Percentiles rank a stretch among this genome's conserved stretches.
Evolutionary conservation across 2,797 vertebrate genomes (phyloP).

Genomic region (Sebastes dallii): DNA sequence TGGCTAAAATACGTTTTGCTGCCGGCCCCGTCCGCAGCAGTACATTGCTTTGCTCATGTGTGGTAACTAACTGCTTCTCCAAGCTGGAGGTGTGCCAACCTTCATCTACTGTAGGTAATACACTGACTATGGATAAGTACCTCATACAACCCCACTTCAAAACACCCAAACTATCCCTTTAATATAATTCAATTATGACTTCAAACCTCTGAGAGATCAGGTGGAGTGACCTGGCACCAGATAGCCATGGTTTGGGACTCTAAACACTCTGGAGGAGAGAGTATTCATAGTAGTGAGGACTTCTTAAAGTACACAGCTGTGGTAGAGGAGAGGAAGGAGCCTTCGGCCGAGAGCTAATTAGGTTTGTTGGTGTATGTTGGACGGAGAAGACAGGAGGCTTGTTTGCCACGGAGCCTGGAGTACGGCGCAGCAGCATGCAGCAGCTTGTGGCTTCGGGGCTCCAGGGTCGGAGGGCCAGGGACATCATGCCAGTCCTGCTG

Average conservation of each 20-base stretch:
- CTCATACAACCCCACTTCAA: too few relatives aligned
- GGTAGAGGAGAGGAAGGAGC: conserved; percentile 13
- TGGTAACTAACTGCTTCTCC: too few relatives aligned
- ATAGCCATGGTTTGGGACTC: neutral
- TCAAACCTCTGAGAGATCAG: conserved; percentile 32
- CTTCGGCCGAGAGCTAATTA: conserved; percentile 61
- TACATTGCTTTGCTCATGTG: too few relatives aligned
- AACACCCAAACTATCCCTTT: too few relatives aligned
- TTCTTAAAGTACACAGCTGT: conserved; percentile 37
- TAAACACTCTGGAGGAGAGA: conserved; percentile 14
- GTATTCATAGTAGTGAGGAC: conserved; percentile 31
- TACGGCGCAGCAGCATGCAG: conserved; percentile 6
- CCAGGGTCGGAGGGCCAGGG: conserved; percentile 36
- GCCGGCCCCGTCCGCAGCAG: too few relatives aligned
- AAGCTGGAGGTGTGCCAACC: too few relatives aligned
- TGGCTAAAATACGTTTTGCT: too few relatives aligned
- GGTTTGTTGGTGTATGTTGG: conserved; percentile 57
- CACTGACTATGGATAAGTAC: too few relatives aligned
- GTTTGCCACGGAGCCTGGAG: conserved; percentile 48
- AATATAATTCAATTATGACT: conserved; percentile 20
- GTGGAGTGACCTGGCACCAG: conserved; percentile 14
- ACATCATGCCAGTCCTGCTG: conserved; percentile 64
- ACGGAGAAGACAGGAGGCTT: conserved; percentile 54
- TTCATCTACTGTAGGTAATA: too few relatives aligned
- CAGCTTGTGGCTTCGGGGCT: conserved; percentile 49